Evolutionary conservation across 2,797 vertebrate genomes (phyloP), one percentile per base, ranked within the genome.

Genomic region (Squalus acanthias): DNA sequence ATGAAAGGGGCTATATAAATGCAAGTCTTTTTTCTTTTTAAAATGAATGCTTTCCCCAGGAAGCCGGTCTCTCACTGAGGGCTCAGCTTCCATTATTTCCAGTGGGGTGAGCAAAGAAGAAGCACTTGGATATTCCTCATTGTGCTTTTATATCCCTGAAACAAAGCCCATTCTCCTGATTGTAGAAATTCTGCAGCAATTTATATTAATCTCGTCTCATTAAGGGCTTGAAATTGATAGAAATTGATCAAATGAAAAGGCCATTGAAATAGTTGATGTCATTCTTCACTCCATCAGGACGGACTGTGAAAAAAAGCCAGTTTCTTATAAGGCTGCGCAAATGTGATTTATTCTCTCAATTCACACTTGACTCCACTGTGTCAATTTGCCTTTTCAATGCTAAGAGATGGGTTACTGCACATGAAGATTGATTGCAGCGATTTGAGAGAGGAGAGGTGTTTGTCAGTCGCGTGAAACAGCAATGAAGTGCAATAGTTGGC

Each of bases 311-410:
- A 95, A 72, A 50, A 46, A 24, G 20, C 24, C 39, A n/a, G 65
- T 70, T 22, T 88, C 65, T 24, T 50, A 72, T 95, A 72, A 95
- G 46, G 22, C 67, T 50, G 67, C 67, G 39, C n/a, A 95, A 95
- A 72, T 95, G n/a, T 95, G 69, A 95, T 95, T 95, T 95, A 70
- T 95, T 95, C 20, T 70, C 65, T 50, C 39, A 67, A 94, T 39
- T 70, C 93, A 67, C 39, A 50, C 39, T 92, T 65, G 67, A 95
- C 65, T 72, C 39, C 24, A 29, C 46, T 95, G 65, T 70, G n/a
- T 72, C 67, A 5, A 69, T 69, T 70, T 95, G 67, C 24, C 67
- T 72, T 95, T 95, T 24, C 39, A 13, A 26, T 53, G 46, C 24
- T 3, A 50, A 69, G 46, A 95, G 22, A 46, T 95, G 17, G 57